Conservation (phyloP, 2,888 invertebrate genomes). For the Macrosiphum euphorbiae region DNA sequence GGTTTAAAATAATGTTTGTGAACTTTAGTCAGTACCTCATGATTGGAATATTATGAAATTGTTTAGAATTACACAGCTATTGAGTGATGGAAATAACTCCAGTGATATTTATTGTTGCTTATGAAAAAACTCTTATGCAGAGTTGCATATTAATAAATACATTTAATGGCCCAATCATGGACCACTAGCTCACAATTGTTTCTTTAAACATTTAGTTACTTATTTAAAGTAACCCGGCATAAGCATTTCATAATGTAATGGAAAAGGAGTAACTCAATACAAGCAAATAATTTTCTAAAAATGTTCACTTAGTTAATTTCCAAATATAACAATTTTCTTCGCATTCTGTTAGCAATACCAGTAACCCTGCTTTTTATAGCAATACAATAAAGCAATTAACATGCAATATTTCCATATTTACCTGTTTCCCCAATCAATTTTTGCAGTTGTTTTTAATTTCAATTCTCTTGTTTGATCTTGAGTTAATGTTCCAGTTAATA, state of each 20-base stretch:
- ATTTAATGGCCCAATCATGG: background rate
- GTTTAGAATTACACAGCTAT: background rate
- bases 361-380: background rate
- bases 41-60: background rate
- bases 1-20: background rate
- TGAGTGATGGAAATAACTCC: background rate
- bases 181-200: background rate
- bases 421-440: constrained; percentile 98
- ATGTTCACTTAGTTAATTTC: background rate
- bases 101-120: background rate
- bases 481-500: constrained; percentile 89
- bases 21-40: background rate
- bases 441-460: constrained; percentile 87
- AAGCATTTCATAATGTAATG: background rate
- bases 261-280: background rate
- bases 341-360: background rate
- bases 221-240: background rate
- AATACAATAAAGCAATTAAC: constrained; percentile 21
- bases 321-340: background rate
- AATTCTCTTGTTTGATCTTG: constrained; percentile 91
- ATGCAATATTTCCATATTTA: constrained; percentile 71
- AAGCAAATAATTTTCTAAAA: background rate
- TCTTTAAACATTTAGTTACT: background rate
- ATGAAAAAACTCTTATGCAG: background rate
- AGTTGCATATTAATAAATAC: background rate